phyloP scores from a whole-genome alignment of 2,797 vertebrate species.

The Austrolebias charrua region DNA sequence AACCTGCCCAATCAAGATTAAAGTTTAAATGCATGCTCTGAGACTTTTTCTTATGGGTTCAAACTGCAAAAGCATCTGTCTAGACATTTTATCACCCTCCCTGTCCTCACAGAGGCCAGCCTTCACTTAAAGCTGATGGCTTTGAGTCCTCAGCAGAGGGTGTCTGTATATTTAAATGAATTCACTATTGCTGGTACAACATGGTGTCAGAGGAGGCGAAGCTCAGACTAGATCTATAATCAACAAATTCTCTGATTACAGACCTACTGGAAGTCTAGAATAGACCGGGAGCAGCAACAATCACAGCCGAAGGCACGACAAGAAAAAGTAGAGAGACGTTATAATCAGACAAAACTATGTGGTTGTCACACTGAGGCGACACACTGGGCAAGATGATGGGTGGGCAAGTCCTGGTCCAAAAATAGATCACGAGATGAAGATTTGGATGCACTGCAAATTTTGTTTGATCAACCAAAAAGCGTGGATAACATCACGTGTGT shows the following conservation, averaged over 20 bases:
- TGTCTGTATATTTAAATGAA: conserved; percentile 56
- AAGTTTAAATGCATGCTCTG: background rate
- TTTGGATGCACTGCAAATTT: conserved; percentile 23
- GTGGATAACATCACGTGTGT: background rate
- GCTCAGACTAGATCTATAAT: conserved; percentile 72
- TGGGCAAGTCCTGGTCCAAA: conserved; percentile 44
- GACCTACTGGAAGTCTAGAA: conserved; percentile 71
- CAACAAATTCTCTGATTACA: conserved; percentile 72
- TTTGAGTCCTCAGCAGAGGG: conserved; percentile 26
- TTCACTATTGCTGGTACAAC: conserved; percentile 34
- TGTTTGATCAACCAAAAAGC: conserved; percentile 32
- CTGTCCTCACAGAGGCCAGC: conserved; percentile 8
- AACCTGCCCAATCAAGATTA: conserved; percentile 5
- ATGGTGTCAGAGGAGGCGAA: conserved; percentile 40
- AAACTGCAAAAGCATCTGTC: conserved; percentile 1
- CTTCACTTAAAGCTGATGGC: conserved; percentile 24
- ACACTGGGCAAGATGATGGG: conserved; percentile 53
- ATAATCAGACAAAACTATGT: conserved; percentile 73
- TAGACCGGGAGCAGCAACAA: conserved; percentile 68
- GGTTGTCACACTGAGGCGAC: conserved; percentile 48
- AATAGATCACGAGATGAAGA: conserved; percentile 48
- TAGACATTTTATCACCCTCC: conserved; percentile 27
- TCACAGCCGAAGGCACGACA: conserved; percentile 54
- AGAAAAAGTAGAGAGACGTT: conserved; percentile 66
- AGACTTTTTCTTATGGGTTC: conserved; percentile 1